A percentile compares a stretch with the other conserved stretches of the same genome.
Evolutionary conservation across 2,113 vertebrate species (phyloP).

Genomic region (Bothrops jararaca): DNA sequence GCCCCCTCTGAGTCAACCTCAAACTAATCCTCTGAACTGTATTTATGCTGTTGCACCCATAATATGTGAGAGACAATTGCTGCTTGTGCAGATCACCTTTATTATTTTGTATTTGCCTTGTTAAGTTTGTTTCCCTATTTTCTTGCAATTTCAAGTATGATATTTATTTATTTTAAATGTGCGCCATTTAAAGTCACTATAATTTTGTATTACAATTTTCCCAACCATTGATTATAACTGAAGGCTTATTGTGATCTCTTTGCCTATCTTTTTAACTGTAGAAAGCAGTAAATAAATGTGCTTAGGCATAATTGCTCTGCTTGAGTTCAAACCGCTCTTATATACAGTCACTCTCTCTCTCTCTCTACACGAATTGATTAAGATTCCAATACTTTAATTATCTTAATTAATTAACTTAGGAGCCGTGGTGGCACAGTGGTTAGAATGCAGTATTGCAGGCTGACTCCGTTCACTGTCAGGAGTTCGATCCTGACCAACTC

Average conservation of each 20-base stretch:
- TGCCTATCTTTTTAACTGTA: background rate
- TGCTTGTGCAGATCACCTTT: background rate
- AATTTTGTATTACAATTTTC: background rate
- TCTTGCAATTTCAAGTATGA: background rate
- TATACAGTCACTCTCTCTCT: background rate
- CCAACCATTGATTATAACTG: background rate
- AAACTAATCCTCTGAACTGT: background rate
- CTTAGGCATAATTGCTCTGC: background rate
- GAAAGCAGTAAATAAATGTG: background rate
- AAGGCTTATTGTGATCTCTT: background rate
- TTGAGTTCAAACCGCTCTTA: background rate
- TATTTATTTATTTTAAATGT: background rate
- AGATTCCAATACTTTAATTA: background rate
- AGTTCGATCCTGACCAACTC: background rate
- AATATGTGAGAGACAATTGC: background rate
- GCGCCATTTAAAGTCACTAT: background rate
- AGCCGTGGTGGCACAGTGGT: background rate
- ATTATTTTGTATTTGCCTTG: background rate
- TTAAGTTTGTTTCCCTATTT: background rate
- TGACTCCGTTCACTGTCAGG: background rate
- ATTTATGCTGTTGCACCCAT: background rate
- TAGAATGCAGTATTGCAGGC: background rate
- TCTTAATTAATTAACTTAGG: background rate
- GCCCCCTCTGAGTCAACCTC: background rate
- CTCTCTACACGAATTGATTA: background rate